A percentile compares a stretch with the other conserved stretches of the same genome.
Conservation (phyloP, 2,113 vertebrate species). For the Pelusios castaneus region DNA sequence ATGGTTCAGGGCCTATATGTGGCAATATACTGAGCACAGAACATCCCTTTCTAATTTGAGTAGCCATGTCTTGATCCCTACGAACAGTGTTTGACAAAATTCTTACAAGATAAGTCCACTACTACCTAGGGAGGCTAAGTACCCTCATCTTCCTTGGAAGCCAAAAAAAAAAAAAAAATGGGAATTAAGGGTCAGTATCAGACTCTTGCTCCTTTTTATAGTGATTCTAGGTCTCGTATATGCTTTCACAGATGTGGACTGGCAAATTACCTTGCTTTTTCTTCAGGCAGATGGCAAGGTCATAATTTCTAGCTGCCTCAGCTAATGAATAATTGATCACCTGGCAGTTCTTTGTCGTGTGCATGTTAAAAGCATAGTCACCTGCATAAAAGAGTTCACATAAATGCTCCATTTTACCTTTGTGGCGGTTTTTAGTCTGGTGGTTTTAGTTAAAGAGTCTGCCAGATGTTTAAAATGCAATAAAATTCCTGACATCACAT, state of each 20-base stretch:
- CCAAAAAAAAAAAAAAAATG: neutral
- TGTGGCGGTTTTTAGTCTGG: conserved; percentile 1
- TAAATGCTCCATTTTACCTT: neutral
- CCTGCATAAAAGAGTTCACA: neutral
- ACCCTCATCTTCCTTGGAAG: neutral
- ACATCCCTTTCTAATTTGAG: rapidly evolving
- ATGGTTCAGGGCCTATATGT: neutral
- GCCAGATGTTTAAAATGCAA: conserved; percentile 36
- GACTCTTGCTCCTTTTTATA: neutral
- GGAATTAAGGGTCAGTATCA: neutral
- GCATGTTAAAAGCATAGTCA: neutral
- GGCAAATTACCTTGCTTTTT: neutral
- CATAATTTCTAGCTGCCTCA: neutral
- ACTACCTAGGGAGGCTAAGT: neutral
- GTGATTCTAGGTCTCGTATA: neutral
- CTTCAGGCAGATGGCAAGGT: neutral
- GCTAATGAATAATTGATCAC: neutral
- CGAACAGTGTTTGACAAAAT: neutral
- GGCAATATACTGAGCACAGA: neutral
- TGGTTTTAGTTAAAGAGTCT: conserved; percentile 23
- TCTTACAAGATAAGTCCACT: neutral
- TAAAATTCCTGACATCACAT: conserved; percentile 25
- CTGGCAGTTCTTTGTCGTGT: neutral
- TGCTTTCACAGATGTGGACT: neutral
- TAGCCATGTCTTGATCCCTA: conserved; percentile 1